Conservation (phyloP, 2,797 vertebrate genomes). For the Melanotaenia parkinsoni region DNA sequence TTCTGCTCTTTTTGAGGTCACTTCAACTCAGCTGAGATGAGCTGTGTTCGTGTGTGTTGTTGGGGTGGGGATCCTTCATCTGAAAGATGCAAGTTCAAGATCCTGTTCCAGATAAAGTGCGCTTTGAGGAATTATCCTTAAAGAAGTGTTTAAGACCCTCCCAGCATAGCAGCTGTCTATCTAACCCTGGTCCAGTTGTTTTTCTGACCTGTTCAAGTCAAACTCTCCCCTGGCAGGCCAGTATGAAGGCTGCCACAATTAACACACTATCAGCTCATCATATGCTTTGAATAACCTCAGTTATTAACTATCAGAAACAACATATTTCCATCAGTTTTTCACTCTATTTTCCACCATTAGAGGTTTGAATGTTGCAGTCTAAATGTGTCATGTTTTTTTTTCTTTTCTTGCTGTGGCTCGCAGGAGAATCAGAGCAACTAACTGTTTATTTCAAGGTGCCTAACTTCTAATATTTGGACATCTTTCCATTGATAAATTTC, state of each 20-base stretch:
- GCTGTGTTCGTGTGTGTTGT: slow-evolving; percentile 18
- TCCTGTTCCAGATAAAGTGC: slow-evolving; percentile 16
- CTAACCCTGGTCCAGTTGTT: neutral
- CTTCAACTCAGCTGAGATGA: slow-evolving; percentile 42
- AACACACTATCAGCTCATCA: neutral
- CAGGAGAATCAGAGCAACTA: neutral
- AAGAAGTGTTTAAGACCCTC: slow-evolving; percentile 35
- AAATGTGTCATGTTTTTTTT: neutral
- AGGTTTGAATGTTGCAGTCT: neutral
- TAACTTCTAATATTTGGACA: neutral
- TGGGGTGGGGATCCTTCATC: slow-evolving; percentile 31
- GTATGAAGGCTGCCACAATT: neutral
- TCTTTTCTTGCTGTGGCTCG: neutral
- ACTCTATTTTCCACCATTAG: neutral
- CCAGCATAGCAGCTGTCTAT: slow-evolving; percentile 28
- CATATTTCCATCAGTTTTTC: slow-evolving; percentile 2
- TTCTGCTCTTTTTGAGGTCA: slow-evolving; percentile 63
- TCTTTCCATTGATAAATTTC: neutral
- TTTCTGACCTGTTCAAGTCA: neutral
- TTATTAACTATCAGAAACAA: neutral
- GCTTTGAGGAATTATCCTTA: slow-evolving; percentile 52
- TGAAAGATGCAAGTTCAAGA: slow-evolving; percentile 43
- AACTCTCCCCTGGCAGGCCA: neutral
- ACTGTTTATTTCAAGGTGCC: neutral
- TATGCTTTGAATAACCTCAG: neutral